Conservation (phyloP, 2,113 vertebrate genomes). For the Prionailurus bengalensis region DNA sequence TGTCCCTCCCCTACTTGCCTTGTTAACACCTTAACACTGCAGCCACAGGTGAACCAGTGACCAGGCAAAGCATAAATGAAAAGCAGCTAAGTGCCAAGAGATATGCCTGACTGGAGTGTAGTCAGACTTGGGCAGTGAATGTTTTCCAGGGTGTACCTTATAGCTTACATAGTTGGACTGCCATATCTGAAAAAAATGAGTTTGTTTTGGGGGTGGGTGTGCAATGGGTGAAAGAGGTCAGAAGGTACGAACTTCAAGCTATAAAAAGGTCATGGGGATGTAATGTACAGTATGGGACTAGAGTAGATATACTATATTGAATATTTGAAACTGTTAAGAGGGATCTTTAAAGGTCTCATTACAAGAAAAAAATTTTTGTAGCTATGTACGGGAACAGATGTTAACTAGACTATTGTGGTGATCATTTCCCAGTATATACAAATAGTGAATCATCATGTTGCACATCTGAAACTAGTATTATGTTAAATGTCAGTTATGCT, state of each 20-base stretch:
- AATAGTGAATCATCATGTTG: background rate
- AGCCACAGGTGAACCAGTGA: background rate
- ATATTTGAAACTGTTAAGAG: background rate
- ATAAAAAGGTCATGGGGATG: background rate
- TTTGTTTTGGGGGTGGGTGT: background rate
- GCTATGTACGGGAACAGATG: background rate
- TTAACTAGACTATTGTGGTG: background rate
- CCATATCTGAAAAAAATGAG: background rate
- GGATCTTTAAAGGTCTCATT: background rate
- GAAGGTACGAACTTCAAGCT: background rate
- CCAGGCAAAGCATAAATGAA: background rate
- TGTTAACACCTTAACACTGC: background rate
- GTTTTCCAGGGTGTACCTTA: background rate
- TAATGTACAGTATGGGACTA: background rate
- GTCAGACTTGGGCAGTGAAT: background rate
- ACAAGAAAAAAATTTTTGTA: background rate
- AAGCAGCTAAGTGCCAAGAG: background rate
- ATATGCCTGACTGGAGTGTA: too few relatives aligned
- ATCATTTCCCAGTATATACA: background rate
- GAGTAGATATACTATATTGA: background rate
- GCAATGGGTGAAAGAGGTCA: background rate
- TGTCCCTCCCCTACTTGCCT: background rate
- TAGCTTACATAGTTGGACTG: background rate
- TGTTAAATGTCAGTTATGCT: background rate
- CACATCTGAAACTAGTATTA: background rate